Conservation (phyloP, 2,113 vertebrate species). For the Xiphophorus couchianus region DNA sequence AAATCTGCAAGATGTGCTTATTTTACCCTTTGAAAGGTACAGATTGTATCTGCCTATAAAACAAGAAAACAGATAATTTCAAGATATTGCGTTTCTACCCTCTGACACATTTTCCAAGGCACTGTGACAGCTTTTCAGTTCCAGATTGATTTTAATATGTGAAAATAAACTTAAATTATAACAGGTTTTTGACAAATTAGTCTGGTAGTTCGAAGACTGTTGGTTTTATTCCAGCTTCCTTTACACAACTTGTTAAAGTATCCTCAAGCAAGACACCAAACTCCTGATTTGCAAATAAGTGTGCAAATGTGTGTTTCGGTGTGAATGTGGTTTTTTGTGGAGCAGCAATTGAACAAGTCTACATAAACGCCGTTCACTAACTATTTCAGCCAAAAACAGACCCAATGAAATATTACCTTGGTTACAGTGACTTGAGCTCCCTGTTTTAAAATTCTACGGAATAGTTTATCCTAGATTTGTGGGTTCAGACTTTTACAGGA, state of each 20-base stretch:
- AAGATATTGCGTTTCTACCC: constrained; percentile 35
- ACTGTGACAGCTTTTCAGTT: too few species aligned
- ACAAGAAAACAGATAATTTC: constrained; percentile 44
- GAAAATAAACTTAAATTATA: too few species aligned
- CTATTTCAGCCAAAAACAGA: neutral
- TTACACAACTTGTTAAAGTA: neutral
- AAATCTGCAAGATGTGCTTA: constrained; percentile 37
- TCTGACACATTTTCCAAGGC: constrained; percentile 12
- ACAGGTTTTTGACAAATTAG: too few species aligned
- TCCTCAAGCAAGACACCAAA: neutral
- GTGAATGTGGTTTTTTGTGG: neutral
- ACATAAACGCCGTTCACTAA: neutral
- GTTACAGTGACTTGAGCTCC: neutral
- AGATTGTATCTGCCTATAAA: constrained; percentile 51
- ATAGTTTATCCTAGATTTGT: neutral
- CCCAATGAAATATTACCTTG: constrained; percentile 3
- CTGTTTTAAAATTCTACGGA: neutral
- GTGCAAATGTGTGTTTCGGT: neutral
- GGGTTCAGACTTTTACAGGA: too few species aligned
- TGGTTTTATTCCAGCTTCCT: neutral
- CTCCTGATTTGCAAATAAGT: neutral
- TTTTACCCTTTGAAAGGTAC: constrained; percentile 57
- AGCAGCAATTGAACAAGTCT: neutral
- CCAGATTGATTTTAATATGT: too few species aligned
- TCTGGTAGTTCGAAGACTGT: too few species aligned